Conservation (phyloP, 2,113 vertebrate species). For the Chaenogobius annularis region DNA sequence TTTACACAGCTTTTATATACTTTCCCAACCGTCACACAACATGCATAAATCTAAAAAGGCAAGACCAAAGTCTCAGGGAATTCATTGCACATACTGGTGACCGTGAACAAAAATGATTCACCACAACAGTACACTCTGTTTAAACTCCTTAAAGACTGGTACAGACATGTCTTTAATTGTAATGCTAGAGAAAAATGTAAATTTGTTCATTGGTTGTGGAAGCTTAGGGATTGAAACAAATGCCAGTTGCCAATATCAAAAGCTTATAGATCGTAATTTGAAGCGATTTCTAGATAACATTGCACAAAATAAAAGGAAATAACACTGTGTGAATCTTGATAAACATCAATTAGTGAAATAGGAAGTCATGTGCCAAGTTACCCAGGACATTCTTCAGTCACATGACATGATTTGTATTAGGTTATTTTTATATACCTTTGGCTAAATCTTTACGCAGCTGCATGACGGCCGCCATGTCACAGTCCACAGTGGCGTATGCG, state of each 20-base stretch:
- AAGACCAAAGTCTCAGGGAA: background rate
- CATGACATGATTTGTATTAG: background rate
- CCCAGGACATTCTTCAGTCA: background rate
- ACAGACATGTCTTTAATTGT: background rate
- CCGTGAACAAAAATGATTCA: slow-evolving; percentile 14
- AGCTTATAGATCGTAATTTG: too few relatives aligned
- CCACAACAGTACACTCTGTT: background rate
- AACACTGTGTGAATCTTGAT: too few relatives aligned
- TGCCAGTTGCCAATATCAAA: background rate
- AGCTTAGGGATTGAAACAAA: background rate
- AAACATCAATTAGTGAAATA: too few relatives aligned
- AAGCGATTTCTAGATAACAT: too few relatives aligned
- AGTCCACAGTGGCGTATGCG: slow-evolving; percentile 88
- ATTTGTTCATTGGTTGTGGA: background rate
- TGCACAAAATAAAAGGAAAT: too few relatives aligned
- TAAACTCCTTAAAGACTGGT: background rate
- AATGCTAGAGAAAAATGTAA: background rate
- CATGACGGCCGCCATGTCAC: slow-evolving; percentile 87
- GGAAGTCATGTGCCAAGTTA: too few relatives aligned
- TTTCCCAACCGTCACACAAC: background rate
- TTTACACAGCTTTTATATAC: background rate
- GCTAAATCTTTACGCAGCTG: slow-evolving; percentile 83
- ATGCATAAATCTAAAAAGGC: background rate
- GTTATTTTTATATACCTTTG: slow-evolving; percentile 77
- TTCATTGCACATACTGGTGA: slow-evolving; percentile 14